Percentiles rank a stretch among this genome's conserved stretches.
These are phyloP conservation scores for Cyclopterus lumpus DNA, from an alignment of 2,797 vertebrate genomes.

Conservation along the genomic window DNA sequence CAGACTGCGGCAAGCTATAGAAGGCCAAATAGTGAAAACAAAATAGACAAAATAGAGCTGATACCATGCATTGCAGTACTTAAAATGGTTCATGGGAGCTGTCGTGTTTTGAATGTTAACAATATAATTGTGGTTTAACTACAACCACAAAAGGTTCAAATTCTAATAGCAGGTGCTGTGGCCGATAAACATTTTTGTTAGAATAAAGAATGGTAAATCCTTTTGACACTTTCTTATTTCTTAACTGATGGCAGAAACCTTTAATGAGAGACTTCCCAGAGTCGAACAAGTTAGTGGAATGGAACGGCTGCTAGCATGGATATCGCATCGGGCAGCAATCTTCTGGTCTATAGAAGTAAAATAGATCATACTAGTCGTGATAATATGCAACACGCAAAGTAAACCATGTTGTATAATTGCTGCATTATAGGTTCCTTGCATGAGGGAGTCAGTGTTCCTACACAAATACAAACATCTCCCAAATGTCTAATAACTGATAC, in stretches of 20 bases:
- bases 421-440: background rate
- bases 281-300: background rate
- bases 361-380: background rate
- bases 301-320: background rate
- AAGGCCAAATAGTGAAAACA: background rate
- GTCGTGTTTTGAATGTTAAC: background rate
- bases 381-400: background rate
- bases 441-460: slow-evolving; percentile 21
- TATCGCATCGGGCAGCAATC: background rate
- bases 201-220: background rate
- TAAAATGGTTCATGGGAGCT: background rate
- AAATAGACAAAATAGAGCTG: background rate
- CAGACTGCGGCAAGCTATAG: background rate
- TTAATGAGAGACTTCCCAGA: background rate
- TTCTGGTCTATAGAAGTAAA: background rate
- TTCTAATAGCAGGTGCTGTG: background rate
- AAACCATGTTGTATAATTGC: background rate
- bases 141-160: background rate
- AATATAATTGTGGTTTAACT: background rate
- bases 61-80: background rate
- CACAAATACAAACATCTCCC: slow-evolving; percentile 22
- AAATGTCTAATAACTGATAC: slow-evolving; percentile 49
- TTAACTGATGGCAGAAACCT: background rate
- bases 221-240: background rate
- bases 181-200: background rate